Conservation (phyloP, 2,113 vertebrate genomes). For the Fregata magnificens region DNA sequence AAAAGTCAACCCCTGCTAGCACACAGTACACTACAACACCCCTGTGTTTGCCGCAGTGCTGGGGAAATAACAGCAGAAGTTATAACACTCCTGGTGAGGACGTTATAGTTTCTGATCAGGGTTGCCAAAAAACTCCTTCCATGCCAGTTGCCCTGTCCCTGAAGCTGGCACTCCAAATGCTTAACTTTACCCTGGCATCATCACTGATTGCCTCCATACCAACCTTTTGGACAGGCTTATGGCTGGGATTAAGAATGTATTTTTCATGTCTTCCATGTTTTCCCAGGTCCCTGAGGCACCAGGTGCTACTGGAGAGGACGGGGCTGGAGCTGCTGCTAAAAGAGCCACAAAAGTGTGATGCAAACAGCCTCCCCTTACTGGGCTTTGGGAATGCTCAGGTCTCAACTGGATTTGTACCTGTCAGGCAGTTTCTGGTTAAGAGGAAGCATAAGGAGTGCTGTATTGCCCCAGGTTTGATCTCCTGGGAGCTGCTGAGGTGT, state of each 20-base stretch:
- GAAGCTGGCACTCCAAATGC: background rate
- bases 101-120: fast-evolving
- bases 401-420: background rate
- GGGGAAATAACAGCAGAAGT: background rate
- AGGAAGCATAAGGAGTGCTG: background rate
- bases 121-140: background rate
- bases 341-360: fast-evolving
- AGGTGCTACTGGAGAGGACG: background rate
- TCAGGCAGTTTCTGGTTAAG: background rate
- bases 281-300: background rate
- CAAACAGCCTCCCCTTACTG: background rate
- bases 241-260: background rate
- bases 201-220: background rate
- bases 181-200: background rate
- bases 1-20: background rate
- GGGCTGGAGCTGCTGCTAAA: background rate
- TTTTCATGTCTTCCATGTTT: background rate
- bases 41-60: background rate
- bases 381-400: background rate
- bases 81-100: background rate
- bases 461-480: background rate
- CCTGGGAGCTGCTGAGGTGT: background rate
- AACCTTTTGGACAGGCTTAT: background rate
- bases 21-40: fast-evolving
- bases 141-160: background rate